Evolutionary conservation across 2,113 vertebrate species (phyloP).

Genomic region (Marcusenius ussheri): DNA sequence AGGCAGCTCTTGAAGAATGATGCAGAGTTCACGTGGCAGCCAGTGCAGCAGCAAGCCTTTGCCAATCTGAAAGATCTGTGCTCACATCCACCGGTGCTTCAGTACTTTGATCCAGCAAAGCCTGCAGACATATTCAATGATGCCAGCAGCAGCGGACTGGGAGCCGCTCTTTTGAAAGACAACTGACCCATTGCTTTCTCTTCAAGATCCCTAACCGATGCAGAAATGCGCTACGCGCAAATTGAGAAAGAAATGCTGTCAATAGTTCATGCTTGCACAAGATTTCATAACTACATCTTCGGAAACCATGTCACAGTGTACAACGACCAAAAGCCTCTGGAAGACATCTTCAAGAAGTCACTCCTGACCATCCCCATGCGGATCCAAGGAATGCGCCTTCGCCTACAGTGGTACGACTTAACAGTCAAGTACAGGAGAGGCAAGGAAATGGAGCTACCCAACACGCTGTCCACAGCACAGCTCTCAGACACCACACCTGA

Average conservation of each 20-base stretch:
- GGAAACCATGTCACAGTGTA: constrained; percentile 28
- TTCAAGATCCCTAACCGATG: no score
- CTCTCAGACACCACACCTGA: neutral
- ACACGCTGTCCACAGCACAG: constrained; percentile 22
- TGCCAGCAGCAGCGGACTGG: no score
- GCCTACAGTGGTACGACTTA: neutral
- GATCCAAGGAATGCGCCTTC: constrained; percentile 23
- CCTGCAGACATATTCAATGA: no score
- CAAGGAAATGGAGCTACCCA: constrained; percentile 24
- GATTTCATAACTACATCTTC: constrained; percentile 28
- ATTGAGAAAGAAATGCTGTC: no score
- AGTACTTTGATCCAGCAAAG: no score
- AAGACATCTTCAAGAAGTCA: neutral
- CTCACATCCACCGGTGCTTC: no score
- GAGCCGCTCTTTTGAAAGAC: no score
- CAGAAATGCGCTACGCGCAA: no score
- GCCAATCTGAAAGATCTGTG: neutral
- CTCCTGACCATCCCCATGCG: constrained; percentile 24
- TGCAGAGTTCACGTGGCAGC: constrained; percentile 8
- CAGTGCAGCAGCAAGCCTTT: neutral
- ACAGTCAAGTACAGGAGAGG: constrained; percentile 1
- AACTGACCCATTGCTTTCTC: no score
- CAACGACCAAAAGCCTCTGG: constrained; percentile 2
- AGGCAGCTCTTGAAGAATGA: neutral
- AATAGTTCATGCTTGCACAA: neutral